phyloP scores from a whole-genome alignment of 1,140 invertebrate species.

The Pantala flavescens region DNA sequence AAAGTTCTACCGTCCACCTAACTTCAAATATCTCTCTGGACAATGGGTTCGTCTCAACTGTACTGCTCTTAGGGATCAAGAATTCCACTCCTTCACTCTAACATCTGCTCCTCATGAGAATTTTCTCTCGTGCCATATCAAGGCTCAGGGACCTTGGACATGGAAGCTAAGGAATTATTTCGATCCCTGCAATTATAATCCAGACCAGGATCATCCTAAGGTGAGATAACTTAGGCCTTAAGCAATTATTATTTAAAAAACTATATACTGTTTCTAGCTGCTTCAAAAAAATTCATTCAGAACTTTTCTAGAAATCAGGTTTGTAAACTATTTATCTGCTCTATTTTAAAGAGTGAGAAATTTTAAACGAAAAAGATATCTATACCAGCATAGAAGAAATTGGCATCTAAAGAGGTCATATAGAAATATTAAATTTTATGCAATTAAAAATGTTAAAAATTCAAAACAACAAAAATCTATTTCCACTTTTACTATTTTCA shows the following conservation, averaged over 20 bases:
- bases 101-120: constrained; percentile 98
- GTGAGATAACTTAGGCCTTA: too few relatives aligned
- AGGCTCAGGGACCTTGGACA: constrained; percentile 97
- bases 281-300: background rate
- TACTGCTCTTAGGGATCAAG: constrained; percentile 79
- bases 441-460: too few relatives aligned
- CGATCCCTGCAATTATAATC: constrained; percentile 86
- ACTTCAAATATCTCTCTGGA: constrained; percentile 90
- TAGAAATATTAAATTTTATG: too few relatives aligned
- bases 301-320: too few relatives aligned
- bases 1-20: constrained; percentile 86
- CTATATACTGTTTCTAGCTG: background rate
- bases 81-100: constrained; percentile 96
- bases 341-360: too few relatives aligned
- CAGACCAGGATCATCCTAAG: constrained; percentile 73
- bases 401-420: too few relatives aligned
- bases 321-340: too few relatives aligned
- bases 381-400: too few relatives aligned
- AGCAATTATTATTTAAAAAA: too few relatives aligned
- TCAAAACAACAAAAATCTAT: too few relatives aligned
- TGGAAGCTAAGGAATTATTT: constrained; percentile 97
- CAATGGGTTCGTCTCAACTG: constrained; percentile 85
- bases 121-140: constrained; percentile 93
- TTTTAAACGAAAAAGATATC: too few relatives aligned
- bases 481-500: too few relatives aligned